A percentile compares a stretch with the other conserved stretches of the same genome.
Conservation (phyloP, 2,888 invertebrate species). For the Crioceris asparagi region DNA sequence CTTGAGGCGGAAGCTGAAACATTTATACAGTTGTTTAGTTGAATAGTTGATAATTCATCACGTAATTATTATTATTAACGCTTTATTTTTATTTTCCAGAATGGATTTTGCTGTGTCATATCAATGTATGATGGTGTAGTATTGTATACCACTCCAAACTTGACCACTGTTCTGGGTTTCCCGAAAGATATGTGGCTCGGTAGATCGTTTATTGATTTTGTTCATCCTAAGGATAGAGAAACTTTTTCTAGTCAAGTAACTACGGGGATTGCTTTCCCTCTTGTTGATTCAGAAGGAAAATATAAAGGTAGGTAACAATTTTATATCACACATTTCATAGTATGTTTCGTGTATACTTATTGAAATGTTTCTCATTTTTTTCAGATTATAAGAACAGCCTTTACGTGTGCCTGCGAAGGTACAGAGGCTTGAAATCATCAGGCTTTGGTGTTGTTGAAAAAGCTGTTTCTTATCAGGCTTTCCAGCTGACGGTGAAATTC, state of each 20-base stretch:
- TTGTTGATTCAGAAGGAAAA: constrained; percentile 40
- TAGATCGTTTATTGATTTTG: constrained; percentile 75
- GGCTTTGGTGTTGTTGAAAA: constrained; percentile 54
- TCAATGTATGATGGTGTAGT: constrained; percentile 78
- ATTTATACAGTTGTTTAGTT: too few species aligned
- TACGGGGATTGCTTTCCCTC: constrained; percentile 51
- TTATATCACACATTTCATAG: too few species aligned
- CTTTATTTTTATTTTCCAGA: constrained; percentile 38
- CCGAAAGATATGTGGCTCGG: constrained; percentile 79
- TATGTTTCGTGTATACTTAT: too few species aligned
- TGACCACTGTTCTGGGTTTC: constrained; percentile 62
- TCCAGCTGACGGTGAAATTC: constrained; percentile 59
- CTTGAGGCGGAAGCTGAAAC: too few species aligned
- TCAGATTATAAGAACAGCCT: constrained; percentile 41
- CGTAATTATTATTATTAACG: neutral
- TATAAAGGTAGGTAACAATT: constrained; percentile 27
- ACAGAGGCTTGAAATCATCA: constrained; percentile 47
- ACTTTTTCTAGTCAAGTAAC: constrained; percentile 70
- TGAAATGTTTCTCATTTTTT: too few species aligned
- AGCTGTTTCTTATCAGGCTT: constrained; percentile 55
- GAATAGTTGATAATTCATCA: too few species aligned
- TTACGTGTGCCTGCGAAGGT: constrained; percentile 57
- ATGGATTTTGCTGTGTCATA: constrained; percentile 68
- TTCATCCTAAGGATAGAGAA: constrained; percentile 65
- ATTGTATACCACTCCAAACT: constrained; percentile 59